Conservation (phyloP, 2,888 invertebrate species). For the Agrochola lychnidis region DNA sequence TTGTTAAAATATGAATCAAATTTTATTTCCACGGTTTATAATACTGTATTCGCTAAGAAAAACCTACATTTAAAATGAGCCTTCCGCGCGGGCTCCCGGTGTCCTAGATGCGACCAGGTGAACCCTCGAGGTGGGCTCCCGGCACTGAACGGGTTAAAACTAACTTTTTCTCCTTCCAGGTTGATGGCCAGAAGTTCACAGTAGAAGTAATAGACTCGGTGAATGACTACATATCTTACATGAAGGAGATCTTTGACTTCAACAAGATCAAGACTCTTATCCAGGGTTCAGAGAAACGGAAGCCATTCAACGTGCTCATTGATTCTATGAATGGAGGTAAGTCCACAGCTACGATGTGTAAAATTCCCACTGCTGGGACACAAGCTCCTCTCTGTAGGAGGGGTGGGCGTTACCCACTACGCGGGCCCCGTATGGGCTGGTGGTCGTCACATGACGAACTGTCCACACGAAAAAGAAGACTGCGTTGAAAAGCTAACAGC, state of each 20-base stretch:
- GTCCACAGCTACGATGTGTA: background rate
- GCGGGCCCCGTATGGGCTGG: background rate
- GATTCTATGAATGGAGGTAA: slow-evolving; percentile 98
- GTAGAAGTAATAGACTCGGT: slow-evolving; percentile 98
- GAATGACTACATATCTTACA: slow-evolving; percentile 95
- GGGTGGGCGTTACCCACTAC: background rate
- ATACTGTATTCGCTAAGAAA: too few relatives aligned
- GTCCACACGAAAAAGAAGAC: too few relatives aligned
- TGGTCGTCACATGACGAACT: background rate
- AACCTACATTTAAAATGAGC: too few relatives aligned
- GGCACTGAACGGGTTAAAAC: background rate
- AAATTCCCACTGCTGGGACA: background rate
- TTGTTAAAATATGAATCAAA: too few relatives aligned
- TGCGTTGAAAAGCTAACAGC: too few relatives aligned
- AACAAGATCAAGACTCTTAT: slow-evolving; percentile 93
- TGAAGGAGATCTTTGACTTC: slow-evolving; percentile 99
- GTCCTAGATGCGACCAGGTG: too few relatives aligned
- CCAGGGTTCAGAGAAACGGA: slow-evolving; percentile 91
- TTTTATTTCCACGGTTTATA: too few relatives aligned
- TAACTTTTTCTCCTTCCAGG: slow-evolving; percentile 79
- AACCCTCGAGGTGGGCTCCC: too few relatives aligned
- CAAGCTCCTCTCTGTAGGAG: background rate
- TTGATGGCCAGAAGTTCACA: slow-evolving; percentile 93
- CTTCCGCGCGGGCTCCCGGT: too few relatives aligned
- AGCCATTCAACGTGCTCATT: slow-evolving; percentile 96